Base-by-base conservation (phyloP, 1,140 invertebrate species). In the Hestina assimilis region DNA sequence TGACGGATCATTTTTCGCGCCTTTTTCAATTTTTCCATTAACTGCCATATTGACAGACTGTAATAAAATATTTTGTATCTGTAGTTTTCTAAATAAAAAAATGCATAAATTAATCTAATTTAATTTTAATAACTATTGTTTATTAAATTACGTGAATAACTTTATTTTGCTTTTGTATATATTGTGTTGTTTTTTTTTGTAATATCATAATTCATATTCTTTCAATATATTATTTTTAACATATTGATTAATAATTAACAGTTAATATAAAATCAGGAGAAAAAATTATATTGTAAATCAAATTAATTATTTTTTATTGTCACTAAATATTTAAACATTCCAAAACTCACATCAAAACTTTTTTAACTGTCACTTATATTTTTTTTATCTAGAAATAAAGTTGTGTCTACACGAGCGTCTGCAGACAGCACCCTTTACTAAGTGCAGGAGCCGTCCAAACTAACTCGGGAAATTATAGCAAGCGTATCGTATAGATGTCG, bases 1-100 rank as follows among this genome's bases (percentile, higher is more conserved):
- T 1, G 63, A 48, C 1, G 56, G 19, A 19, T 62, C 66, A 12
- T 69, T 63, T 53, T 60, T 66, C 33, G 23, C 47, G 9, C 46
- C 55, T 54, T 71, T 76, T 11, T 75, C 76, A 19, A 69, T 56
- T 29, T 63, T 69, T 9, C 66, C 66, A 54, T 60, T 72, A 4
- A 53, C 56, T 12, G 53, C 58, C 69, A 75, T 77, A 54, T 72
- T 72, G 14, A 41, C 33, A 19, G 45, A 15, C 45, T 48, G 8
- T 33, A 35, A 29, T 20, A 8, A 45, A 33, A 29, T 28, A 20
- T 19, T 7, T 23, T 47, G 29, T 17, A 6, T 3, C 20, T 12
- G 11, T 31, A 19, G 19, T 12, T 8, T n/a, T 29, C 7, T 19
- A 9, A 9, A 38, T 38, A 31, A 43, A 4, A 12, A 5, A 24